Evolutionary conservation across 2,888 invertebrate species (phyloP), one percentile per base, ranked within the genome.

Genomic region (Corbicula japonica): DNA sequence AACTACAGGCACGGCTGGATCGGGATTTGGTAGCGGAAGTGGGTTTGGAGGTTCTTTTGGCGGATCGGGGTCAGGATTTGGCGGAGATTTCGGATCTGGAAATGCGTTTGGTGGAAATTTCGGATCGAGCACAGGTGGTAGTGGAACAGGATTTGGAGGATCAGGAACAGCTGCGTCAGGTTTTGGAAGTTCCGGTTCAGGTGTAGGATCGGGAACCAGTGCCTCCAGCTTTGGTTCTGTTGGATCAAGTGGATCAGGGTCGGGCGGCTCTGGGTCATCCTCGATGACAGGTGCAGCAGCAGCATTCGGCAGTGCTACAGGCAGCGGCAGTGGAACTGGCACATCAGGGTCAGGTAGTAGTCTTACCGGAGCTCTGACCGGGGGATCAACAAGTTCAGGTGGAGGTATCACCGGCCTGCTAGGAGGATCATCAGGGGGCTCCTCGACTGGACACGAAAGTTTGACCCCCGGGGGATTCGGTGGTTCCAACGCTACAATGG

Each of bases 391-490:
- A n/a, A n/a, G n/a, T n/a, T n/a, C n/a, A n/a, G 44, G 50, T n/a
- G 54, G 52, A 23, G 62, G 54, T 12, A 46, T 28, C 2, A 35
- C 44, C 28, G 32, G 50, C 23, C n/a, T 54, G 12, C 50, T 65
- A n/a, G 66, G 26, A 34, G 44, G 41, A 15, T 50, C 68, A 1
- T 50, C 60, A 1, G 23, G 58, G 5, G 63, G 52, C 18, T 23
- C 50, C 21, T 30, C 41, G 18, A 30, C 41, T 44, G 44, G 44
- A 26, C 34, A 32, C 15, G 60, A 65, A n/a, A 66, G 65, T 58
- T 44, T 66, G 18, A 58, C 48, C 21, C 65, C 63, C n/a, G 76
- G 76, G 2, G 76, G 76, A 12, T 76, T 76, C 28, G 76, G 76
- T 28, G 76, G 76, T 15, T 38, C 61, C 18, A 76, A 56, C 26